These are phyloP conservation scores for Orycteropus afer DNA, from an alignment of 2,113 vertebrate species.

Conservation along the genomic window DNA sequence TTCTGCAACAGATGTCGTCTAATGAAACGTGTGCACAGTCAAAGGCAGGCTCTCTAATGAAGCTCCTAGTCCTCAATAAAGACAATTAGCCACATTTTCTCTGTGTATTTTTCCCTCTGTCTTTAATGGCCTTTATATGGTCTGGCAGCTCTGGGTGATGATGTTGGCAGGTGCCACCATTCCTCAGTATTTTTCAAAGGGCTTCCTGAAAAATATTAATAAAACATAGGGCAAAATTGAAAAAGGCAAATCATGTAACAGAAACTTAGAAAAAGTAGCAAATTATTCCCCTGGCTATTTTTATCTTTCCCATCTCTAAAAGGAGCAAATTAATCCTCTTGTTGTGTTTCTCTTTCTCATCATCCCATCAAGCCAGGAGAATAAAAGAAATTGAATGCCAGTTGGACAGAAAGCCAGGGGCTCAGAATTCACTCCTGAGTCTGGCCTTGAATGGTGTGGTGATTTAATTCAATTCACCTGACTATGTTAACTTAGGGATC, in stretches of 20 bases:
- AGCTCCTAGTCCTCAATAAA: slow-evolving; percentile 59
- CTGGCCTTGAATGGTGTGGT: fast-evolving
- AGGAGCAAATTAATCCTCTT: no score
- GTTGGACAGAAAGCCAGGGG: not conserved
- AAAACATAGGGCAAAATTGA: not conserved
- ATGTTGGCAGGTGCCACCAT: not conserved
- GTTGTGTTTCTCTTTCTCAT: no score
- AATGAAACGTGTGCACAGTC: slow-evolving; percentile 36
- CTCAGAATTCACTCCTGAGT: no score
- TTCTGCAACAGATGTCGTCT: not conserved
- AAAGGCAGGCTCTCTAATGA: slow-evolving; percentile 49
- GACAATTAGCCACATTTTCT: slow-evolving; percentile 10
- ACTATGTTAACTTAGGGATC: not conserved
- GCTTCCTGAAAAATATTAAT: not conserved
- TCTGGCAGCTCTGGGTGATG: not conserved
- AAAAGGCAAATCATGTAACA: not conserved
- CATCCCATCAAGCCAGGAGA: not conserved
- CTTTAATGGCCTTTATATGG: not conserved
- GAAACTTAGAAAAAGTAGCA: not conserved
- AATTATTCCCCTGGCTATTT: not conserved
- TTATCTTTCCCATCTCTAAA: not conserved
- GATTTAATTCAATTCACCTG: not conserved
- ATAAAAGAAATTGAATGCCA: not conserved
- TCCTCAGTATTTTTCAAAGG: not conserved
- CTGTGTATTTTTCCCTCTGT: not conserved